Percentiles rank a stretch among this genome's conserved stretches.
These are phyloP conservation scores for Biston betularia DNA, from an alignment of 2,888 invertebrate genomes.

Conservation along the genomic window DNA sequence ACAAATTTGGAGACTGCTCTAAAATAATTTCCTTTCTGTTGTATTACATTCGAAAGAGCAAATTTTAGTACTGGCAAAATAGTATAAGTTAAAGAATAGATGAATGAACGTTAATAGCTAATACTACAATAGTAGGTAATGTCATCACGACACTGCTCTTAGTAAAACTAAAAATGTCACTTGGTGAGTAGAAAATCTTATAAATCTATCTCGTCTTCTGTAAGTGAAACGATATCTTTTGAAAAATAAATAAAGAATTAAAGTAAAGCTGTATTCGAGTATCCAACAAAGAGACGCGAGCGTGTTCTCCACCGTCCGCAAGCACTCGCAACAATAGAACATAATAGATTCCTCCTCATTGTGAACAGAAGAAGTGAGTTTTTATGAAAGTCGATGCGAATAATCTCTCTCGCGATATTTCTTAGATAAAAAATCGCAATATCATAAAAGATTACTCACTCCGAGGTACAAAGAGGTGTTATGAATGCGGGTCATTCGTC, in stretches of 20 bases:
- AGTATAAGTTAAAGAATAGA: too few species aligned
- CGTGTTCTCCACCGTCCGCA: slow-evolving; percentile 48
- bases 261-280: slow-evolving; percentile 46
- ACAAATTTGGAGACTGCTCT: too few species aligned
- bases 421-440: slow-evolving; percentile 42
- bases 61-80: too few species aligned
- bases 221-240: slow-evolving; percentile 18
- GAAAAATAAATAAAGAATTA: slow-evolving; percentile 36
- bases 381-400: slow-evolving; percentile 62
- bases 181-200: not conserved
- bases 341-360: slow-evolving; percentile 68
- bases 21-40: too few species aligned
- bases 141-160: too few species aligned
- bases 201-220: not conserved
- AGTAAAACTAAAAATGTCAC: not conserved
- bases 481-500: slow-evolving; percentile 44
- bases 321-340: slow-evolving; percentile 61
- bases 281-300: slow-evolving; percentile 52
- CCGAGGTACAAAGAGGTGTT: slow-evolving; percentile 41
- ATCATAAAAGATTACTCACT: slow-evolving; percentile 35
- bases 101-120: too few species aligned
- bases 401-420: slow-evolving; percentile 52
- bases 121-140: too few species aligned
- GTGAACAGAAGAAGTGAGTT: slow-evolving; percentile 60
- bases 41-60: too few species aligned